Conservation (phyloP, 1,140 invertebrate genomes). For the Trachelipus rathkii region DNA sequence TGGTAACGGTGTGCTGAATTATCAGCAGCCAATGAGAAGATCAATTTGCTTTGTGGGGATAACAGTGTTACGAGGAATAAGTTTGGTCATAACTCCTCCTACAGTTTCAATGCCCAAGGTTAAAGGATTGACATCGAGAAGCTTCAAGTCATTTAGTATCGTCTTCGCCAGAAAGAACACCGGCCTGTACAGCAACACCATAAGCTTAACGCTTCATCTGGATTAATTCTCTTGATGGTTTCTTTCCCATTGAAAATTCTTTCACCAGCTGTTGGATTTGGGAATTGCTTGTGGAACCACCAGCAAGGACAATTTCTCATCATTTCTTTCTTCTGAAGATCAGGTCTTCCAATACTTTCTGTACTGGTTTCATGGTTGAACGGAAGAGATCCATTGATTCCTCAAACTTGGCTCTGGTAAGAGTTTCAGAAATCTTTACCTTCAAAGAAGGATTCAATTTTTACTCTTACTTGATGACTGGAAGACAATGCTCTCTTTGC, state of each 20-base stretch:
- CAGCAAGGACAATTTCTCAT: slow-evolving; percentile 98
- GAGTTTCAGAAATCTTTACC: slow-evolving; percentile 98
- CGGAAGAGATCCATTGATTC: slow-evolving; percentile 99
- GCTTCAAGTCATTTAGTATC: slow-evolving; percentile 92
- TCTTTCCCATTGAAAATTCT: slow-evolving; percentile 97
- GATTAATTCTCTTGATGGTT: slow-evolving; percentile 95
- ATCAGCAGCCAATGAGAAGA: slow-evolving; percentile 97
- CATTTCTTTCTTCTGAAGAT: slow-evolving; percentile 96
- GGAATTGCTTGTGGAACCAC: slow-evolving; percentile 97
- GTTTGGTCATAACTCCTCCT: slow-evolving; percentile 98
- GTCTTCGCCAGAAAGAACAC: slow-evolving; percentile 71
- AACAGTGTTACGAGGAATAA: slow-evolving; percentile 86
- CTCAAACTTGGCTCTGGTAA: slow-evolving; percentile 98
- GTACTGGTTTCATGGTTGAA: slow-evolving; percentile 97
- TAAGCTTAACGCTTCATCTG: slow-evolving; percentile 98
- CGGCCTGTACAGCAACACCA: slow-evolving; percentile 90
- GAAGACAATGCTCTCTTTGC: slow-evolving; percentile 93
- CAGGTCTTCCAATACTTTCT: slow-evolving; percentile 95
- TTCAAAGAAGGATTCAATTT: slow-evolving; percentile 99
- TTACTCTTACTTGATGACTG: slow-evolving; percentile 93
- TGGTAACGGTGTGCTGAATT: slow-evolving; percentile 99
- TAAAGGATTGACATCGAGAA: slow-evolving; percentile 95
- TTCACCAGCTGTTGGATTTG: slow-evolving; percentile 98
- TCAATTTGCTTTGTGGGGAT: slow-evolving; percentile 99
- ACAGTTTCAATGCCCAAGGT: slow-evolving; percentile 99